Percentiles rank a stretch among this genome's conserved stretches.
phyloP scores from a whole-genome alignment of 2,888 invertebrate genomes.

The Eumerus sabulonum region DNA sequence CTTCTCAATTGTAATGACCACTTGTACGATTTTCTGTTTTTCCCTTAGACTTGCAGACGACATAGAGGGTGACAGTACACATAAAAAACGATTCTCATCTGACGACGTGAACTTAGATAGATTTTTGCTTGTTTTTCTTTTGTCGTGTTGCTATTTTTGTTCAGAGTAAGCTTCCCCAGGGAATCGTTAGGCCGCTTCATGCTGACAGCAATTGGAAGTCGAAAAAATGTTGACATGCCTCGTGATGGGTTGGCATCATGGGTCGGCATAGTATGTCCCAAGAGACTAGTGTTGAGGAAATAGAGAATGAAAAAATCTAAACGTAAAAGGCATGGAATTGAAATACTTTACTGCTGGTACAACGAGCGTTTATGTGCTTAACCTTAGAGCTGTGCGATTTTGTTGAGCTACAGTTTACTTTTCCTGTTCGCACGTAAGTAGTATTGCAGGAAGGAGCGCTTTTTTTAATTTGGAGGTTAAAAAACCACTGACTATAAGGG shows the following conservation, averaged over 20 bases:
- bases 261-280: not conserved
- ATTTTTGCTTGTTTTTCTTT: conserved; percentile 3
- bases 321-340: too few species aligned
- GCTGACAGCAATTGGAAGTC: conserved; percentile 31
- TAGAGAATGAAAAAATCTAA: too few species aligned
- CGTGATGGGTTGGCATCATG: conserved; percentile 4
- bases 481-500: too few species aligned
- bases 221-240: conserved; percentile 31
- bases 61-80: conserved; percentile 21
- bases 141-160: conserved; percentile 4
- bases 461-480: too few species aligned
- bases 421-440: too few species aligned
- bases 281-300: not conserved
- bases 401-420: too few species aligned
- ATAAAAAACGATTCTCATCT: conserved; percentile 26
- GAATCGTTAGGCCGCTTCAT: conserved; percentile 19
- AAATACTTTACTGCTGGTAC: too few species aligned
- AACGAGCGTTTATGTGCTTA: too few species aligned
- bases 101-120: conserved; percentile 1
- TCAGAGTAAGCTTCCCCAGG: conserved; percentile 12
- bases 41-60: not conserved
- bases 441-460: too few species aligned
- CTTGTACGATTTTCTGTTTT: conserved; percentile 64
- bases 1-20: conserved; percentile 65
- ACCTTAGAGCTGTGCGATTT: too few species aligned